Evolutionary conservation across 2,113 vertebrate species (phyloP), one percentile per base, ranked within the genome.

Genomic region (Dasyprocta punctata): DNA sequence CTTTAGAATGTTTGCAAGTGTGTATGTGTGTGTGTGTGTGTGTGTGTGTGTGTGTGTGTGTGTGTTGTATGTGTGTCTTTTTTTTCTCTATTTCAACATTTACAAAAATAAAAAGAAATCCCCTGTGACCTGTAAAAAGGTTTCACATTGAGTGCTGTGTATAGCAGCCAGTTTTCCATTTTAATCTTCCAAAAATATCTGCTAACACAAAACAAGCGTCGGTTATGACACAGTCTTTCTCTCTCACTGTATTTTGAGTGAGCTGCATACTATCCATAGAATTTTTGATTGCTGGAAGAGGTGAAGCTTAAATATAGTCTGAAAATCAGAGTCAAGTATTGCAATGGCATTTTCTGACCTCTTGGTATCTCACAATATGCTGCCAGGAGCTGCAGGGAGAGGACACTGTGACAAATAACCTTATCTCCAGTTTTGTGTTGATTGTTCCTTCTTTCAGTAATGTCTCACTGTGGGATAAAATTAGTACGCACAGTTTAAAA

Each of bases 181-280:
- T 95, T 47, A 97, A 92, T 92, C 49, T 81, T 96, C 77, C 91
- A 82, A 92, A 97, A 93, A 92, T 93, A 92, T 63, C 92, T 93
- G 9, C 41, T 95, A 75, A 81, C 80, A 88, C 22, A 89, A 97
- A 97, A 81, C 80, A 94, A 96, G 60, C 38, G 24, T 47, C 77
- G 28, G 56, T 60, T 87, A 20, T 91, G 73, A 84, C 75, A 85
- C 78, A 92, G 28, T 2, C 33, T 61, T n/a, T n/a, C 28, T 71
- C 26, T 22, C 22, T 85, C 9, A 10, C 47, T 82, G 20, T 5
- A 22, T 63, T 88, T 52, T 26, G 20, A 92, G n/a, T 41, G 22
- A 26, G 52, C 24, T 95, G 30, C 22, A 28, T 3, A 77, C 26
- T 38, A 2, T 3, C 36, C 30, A 47, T 7, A 41, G 30, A 69